Conservation (phyloP, 1,140 invertebrate genomes). For the Yoshiicerus persimilis region DNA sequence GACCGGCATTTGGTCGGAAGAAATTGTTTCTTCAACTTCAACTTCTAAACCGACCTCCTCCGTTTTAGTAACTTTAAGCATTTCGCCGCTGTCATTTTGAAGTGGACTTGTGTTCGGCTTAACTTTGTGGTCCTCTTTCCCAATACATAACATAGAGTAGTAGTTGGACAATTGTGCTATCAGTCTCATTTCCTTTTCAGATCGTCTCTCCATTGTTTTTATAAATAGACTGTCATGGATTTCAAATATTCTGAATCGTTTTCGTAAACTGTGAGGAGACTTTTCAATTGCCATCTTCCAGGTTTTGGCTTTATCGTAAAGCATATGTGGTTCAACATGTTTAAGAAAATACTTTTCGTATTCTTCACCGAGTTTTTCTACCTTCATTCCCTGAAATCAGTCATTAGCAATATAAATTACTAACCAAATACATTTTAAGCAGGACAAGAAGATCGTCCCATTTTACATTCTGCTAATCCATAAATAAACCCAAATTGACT, state of each 20-base stretch:
- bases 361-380: constrained; percentile 38
- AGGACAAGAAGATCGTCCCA: too few species aligned
- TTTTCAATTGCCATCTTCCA: not conserved
- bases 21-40: not conserved
- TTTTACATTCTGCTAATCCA: too few species aligned
- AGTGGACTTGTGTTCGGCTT: not conserved
- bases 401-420: not conserved
- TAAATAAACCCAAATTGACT: too few species aligned
- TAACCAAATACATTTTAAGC: too few species aligned
- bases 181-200: constrained; percentile 15
- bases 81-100: not conserved
- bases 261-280: constrained; percentile 8
- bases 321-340: constrained; percentile 36
- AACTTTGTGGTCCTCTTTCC: not conserved
- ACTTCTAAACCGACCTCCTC: not conserved
- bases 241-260: constrained; percentile 29
- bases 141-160: constrained; percentile 8
- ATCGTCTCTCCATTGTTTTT: constrained; percentile 26
- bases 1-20: not conserved
- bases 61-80: not conserved
- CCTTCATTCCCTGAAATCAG: constrained; percentile 30
- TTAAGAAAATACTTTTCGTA: constrained; percentile 39
- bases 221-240: constrained; percentile 28
- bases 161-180: constrained; percentile 14
- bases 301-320: constrained; percentile 29